Evolutionary conservation across 2,113 vertebrate species (phyloP), one percentile per base, ranked within the genome.

Genomic region (Geococcyx californianus): DNA sequence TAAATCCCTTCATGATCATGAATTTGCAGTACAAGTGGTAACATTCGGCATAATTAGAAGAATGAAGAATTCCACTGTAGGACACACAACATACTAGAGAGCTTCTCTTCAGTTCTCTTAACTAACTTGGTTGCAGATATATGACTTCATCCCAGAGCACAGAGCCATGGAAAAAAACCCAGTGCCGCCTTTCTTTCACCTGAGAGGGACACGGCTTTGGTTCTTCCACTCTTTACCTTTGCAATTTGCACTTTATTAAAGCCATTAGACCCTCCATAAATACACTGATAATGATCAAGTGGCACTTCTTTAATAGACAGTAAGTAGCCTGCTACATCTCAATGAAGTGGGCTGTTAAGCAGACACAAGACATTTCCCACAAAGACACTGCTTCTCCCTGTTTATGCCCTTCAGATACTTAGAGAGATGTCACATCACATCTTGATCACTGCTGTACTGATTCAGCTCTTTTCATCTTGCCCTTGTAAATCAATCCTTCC

Each of bases 401-500:
- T 82, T 95, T 63, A 73, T 60, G 3, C 93, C 95, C 96, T 94
- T 91, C 86, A 74, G 84, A 83, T 72, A 3, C 86, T 91, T 49
- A 24, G 74, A 76, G 89, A 95, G 88, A 94, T 96, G 94, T 95
- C 96, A 83, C 84, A 90, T 92, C 74, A 21, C 1, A n/a, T 92
- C 87, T 92, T 87, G 69, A 90, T 89, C 92, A 72, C 10, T 11
- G 51, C 80, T 85, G 44, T 79, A 82, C 91, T 92, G 91, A 92
- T 76, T 94, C 96, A 96, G 93, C 96, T 94, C 92, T 96, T 96
- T 96, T 78, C 86, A 40, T 81, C 76, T 72, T 88, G 96, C 96
- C 95, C 93, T 95, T 96, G 96, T 91, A 95, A 96, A 96, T 96
- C 96, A 96, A 94, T 97, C 96, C 93, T 75, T 51, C 72, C 78